Conservation (phyloP, 2,888 invertebrate species). For the Drosophila recens region DNA sequence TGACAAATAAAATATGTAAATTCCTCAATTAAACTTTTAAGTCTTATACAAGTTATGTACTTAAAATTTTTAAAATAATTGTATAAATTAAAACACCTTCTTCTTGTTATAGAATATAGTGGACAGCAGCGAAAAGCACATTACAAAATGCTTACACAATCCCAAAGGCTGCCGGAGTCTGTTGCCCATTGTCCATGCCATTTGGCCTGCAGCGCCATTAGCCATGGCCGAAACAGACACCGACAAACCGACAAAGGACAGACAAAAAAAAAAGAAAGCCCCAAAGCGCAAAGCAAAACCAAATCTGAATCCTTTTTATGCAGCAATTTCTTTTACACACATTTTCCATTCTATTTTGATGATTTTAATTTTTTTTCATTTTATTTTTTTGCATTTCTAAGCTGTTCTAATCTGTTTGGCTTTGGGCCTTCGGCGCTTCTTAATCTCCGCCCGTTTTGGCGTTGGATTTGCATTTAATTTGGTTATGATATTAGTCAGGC, state of each 20-base stretch:
- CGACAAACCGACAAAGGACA: constrained; percentile 26
- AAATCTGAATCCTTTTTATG: constrained; percentile 69
- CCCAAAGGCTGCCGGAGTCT: constrained; percentile 27
- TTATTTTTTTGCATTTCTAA: constrained; percentile 47
- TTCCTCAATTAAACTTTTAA: too few species aligned
- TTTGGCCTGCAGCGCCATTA: constrained; percentile 76
- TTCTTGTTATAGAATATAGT: not conserved
- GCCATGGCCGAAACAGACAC: constrained; percentile 48
- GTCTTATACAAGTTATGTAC: too few species aligned
- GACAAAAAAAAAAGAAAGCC: constrained; percentile 15
- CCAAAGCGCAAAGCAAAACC: constrained; percentile 44
- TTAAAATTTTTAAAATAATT: not conserved
- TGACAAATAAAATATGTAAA: too few species aligned
- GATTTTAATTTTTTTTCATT: constrained; percentile 10
- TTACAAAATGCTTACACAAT: constrained; percentile 48
- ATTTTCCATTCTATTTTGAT: constrained; percentile 20
- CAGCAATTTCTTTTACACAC: constrained; percentile 52
- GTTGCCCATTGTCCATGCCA: constrained; percentile 48
- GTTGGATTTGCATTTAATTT: constrained; percentile 54
- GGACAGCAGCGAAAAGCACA: constrained; percentile 42
- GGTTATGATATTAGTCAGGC: constrained; percentile 52
- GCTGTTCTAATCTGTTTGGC: constrained; percentile 77
- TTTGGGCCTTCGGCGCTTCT: constrained; percentile 37
- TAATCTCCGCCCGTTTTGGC: not conserved
- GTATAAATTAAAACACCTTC: not conserved